Evolutionary conservation across 2,888 invertebrate species (phyloP).

Genomic region (Drosophila lutescens): DNA sequence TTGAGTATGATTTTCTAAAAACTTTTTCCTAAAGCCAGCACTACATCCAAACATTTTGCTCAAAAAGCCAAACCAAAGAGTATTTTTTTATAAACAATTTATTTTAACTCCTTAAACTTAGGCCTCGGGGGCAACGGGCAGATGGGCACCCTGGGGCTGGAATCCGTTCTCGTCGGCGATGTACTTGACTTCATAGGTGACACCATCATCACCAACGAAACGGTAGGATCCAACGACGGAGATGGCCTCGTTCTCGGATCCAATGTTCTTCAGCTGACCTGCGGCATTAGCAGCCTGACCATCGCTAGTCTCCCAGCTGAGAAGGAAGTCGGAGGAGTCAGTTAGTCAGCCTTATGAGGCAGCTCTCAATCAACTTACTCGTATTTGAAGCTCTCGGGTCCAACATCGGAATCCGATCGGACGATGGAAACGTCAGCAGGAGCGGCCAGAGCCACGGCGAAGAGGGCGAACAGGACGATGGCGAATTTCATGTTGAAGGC

Average conservation of each 20-base stretch:
- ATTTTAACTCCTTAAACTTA: constrained; percentile 25
- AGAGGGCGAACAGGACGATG: constrained; percentile 69
- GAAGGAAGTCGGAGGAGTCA: no score
- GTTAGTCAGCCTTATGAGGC: no score
- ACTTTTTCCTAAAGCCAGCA: no score
- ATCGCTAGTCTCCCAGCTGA: constrained; percentile 57
- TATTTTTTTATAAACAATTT: constrained; percentile 26
- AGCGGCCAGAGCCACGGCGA: no score
- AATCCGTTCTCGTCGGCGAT: constrained; percentile 83
- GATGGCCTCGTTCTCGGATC: constrained; percentile 80
- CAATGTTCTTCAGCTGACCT: constrained; percentile 66
- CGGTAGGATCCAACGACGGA: constrained; percentile 76
- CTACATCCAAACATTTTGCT: not conserved
- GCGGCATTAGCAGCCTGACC: no score
- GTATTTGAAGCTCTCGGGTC: constrained; percentile 85
- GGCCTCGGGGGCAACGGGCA: constrained; percentile 81
- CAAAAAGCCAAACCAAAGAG: not conserved
- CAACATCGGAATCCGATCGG: constrained; percentile 60
- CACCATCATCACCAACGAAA: constrained; percentile 86
- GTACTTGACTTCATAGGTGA: constrained; percentile 85
- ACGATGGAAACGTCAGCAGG: no score
- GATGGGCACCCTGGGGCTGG: constrained; percentile 85
- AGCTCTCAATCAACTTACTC: no score
- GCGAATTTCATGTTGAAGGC: constrained; percentile 70
- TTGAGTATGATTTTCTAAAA: no score